Evolutionary conservation across 2,797 vertebrate genomes (phyloP).

Genomic region (Furcifer pardalis): DNA sequence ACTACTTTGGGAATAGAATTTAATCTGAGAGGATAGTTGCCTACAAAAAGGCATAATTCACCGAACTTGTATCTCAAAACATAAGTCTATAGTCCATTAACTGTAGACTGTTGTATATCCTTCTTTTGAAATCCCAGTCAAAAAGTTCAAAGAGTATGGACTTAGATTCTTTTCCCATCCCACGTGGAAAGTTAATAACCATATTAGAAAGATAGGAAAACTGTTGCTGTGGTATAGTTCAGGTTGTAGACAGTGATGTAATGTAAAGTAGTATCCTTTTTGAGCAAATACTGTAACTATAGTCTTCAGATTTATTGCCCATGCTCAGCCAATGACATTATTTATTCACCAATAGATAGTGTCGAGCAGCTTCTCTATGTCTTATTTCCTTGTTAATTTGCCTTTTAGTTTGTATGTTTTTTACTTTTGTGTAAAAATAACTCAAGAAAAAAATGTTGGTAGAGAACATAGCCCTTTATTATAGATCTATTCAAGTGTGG

Average conservation of each 20-base stretch:
- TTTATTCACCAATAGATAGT: not conserved
- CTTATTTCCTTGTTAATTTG: not conserved
- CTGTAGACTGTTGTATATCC: conserved; percentile 26
- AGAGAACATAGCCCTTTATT: not conserved
- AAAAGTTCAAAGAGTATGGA: conserved; percentile 58
- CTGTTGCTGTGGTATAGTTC: conserved; percentile 50
- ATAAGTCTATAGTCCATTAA: not conserved
- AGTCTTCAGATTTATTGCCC: not conserved
- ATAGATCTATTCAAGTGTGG: not conserved
- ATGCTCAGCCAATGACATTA: not conserved
- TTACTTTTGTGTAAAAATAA: not conserved
- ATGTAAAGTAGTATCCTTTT: conserved; percentile 3
- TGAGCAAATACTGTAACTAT: not conserved
- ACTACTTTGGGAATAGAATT: not conserved
- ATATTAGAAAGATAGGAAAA: conserved; percentile 35
- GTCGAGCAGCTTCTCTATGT: not conserved
- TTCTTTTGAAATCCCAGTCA: conserved; percentile 52
- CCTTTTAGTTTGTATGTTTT: not conserved
- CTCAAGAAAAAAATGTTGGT: not conserved
- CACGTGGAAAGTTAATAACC: conserved; percentile 35
- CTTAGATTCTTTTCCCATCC: conserved; percentile 50
- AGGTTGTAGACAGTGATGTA: conserved; percentile 29
- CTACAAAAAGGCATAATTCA: not conserved
- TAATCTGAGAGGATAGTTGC: not conserved
- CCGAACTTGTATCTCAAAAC: not conserved